Percentiles rank a stretch among this genome's conserved stretches.
phyloP scores from a whole-genome alignment of 2,113 vertebrate species.

The Alaudala cheleensis region DNA sequence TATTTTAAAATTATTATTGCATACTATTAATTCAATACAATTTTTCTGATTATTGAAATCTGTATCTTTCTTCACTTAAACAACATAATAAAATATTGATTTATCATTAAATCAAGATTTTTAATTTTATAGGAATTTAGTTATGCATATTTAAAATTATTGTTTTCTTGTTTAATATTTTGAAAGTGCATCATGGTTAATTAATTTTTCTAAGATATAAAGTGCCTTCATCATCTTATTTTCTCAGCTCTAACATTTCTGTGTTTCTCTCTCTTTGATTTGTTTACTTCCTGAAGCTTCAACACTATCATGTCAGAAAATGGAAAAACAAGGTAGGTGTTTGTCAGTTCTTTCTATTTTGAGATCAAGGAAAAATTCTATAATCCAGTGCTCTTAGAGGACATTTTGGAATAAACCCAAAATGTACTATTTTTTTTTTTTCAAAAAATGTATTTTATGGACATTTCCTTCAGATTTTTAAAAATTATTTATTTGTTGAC shows the following conservation, averaged over 20 bases:
- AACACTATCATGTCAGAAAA: not conserved
- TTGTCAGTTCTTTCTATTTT: not conserved
- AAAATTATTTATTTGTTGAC: not conserved
- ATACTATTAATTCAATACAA: not conserved
- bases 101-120: not conserved
- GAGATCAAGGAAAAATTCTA: not conserved
- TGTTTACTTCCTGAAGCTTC: not conserved
- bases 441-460: not conserved
- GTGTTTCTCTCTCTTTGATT: not conserved
- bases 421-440: not conserved
- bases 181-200: not conserved
- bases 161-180: not conserved
- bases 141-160: not conserved
- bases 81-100: not conserved
- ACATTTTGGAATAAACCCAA: accelerated
- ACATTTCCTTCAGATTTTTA: not conserved
- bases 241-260: not conserved
- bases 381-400: not conserved
- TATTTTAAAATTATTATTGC: no score
- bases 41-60: not conserved
- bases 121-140: not conserved
- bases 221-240: not conserved
- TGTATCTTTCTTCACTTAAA: not conserved
- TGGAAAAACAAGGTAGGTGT: not conserved
- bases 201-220: not conserved